These are phyloP conservation scores for Gracilinanus agilis DNA, from an alignment of 2,113 vertebrate species.

Conservation along the genomic window DNA sequence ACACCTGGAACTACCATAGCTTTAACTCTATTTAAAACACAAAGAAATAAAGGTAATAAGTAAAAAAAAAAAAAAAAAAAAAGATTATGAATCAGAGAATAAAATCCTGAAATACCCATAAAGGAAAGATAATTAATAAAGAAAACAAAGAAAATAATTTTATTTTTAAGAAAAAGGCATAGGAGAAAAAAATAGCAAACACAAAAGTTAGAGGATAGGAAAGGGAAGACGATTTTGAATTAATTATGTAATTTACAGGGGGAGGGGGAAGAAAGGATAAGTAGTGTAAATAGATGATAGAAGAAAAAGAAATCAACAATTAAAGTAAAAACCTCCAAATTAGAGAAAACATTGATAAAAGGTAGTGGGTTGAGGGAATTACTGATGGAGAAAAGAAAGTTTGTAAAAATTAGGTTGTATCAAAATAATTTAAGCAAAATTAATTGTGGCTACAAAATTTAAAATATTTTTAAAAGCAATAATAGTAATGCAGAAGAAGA, in stretches of 20 bases:
- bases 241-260: not conserved
- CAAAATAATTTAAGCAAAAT: not conserved
- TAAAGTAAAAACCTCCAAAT: not conserved
- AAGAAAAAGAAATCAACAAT: not conserved
- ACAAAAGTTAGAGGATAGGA: not conserved
- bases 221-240: not conserved
- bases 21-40: not conserved
- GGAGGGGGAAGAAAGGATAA: not conserved
- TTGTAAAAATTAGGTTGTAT: not conserved
- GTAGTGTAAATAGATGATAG: not conserved
- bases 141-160: not conserved
- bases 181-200: not conserved
- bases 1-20: too few species aligned
- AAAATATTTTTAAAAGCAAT: not conserved
- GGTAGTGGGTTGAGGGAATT: not conserved
- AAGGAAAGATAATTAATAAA: not conserved
- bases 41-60: not conserved
- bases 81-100: not conserved
- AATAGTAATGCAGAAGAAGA: not conserved
- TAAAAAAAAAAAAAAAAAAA: not conserved
- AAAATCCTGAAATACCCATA: not conserved
- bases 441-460: not conserved
- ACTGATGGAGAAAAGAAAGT: not conserved
- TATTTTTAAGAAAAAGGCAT: not conserved
- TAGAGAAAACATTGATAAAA: not conserved